Evolutionary conservation across 2,888 invertebrate species (phyloP).

Genomic region (Leptopilina myrica): DNA sequence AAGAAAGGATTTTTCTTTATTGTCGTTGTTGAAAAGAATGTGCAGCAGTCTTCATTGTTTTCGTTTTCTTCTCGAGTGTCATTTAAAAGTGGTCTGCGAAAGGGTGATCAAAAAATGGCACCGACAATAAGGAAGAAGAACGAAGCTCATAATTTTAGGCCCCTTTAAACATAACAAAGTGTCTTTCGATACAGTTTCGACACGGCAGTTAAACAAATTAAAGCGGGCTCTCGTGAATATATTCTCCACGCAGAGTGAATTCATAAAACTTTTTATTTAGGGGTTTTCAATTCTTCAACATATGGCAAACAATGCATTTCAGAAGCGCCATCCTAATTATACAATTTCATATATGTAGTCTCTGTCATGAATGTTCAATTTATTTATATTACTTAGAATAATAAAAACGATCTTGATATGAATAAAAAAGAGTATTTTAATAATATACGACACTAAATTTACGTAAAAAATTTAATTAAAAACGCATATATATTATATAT

Average conservation of each 20-base stretch:
- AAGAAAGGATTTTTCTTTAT: constrained; percentile 10
- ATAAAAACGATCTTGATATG: neutral
- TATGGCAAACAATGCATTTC: constrained; percentile 56
- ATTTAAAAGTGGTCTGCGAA: constrained; percentile 27
- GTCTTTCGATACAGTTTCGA: constrained; percentile 52
- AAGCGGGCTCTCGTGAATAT: constrained; percentile 65
- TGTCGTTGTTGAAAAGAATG: constrained; percentile 7
- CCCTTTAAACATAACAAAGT: constrained; percentile 32
- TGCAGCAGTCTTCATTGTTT: constrained; percentile 37
- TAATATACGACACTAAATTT: no score
- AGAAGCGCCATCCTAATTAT: constrained; percentile 36
- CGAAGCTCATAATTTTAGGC: constrained; percentile 31
- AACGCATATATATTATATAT: no score
- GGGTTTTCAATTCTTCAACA: constrained; percentile 66
- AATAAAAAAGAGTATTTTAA: no score
- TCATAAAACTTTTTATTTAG: constrained; percentile 51
- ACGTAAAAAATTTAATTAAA: no score
- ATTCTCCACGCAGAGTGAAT: constrained; percentile 65
- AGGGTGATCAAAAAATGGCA: constrained; percentile 4
- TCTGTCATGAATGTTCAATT: constrained; percentile 4
- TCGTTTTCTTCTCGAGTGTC: neutral
- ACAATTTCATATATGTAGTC: neutral
- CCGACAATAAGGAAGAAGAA: constrained; percentile 16
- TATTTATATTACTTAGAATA: neutral
- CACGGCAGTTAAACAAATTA: constrained; percentile 70